Base-by-base conservation (phyloP, 35 echinoderm and acorn worm species). In the Hemicentrotus pulcherrimus region DNA sequence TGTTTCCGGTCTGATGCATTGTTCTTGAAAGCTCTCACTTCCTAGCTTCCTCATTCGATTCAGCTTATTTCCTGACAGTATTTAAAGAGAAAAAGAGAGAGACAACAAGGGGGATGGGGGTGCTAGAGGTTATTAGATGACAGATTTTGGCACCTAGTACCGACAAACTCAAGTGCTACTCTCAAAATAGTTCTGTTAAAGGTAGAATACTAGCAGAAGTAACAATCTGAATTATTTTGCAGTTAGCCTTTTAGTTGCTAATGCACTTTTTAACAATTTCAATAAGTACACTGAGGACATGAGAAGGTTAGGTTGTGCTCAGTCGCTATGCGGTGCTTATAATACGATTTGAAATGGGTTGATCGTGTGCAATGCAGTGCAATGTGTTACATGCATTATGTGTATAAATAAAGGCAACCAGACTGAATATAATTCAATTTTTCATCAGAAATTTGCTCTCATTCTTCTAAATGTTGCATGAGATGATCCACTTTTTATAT, bases 381-480 rank as follows among this genome's bases (percentile, higher is more conserved):
- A 78, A 6, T 78, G 65, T 78, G 28, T 78, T 28, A 78, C 28
- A 78, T n/a, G 19, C 4, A 59, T 11, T 59, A 78, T n/a, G 19
- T 22, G 65, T n/a, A 28, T 28, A 28, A 28, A 78, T 78, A 18
- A 22, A 78, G 19, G 65, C 65, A 78, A 28, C 65, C 65, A 78
- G 65, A 22, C 24, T 28, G 65, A 78, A 78, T 78, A 8, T 78
- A 28, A 78, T 7, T 28, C 65, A 28, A 78, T n/a, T 78, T 55
- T 78, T 78, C 65, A 78, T 78, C 65, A 78, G 65, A 28, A 78
- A 78, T 78, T 28, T 18, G n/a, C 65, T 78, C 65, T 78, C 65
- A 78, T 78, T 78, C 61, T 70, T 70, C 65, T 78, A 78, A 78
- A n/a, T 78, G 65, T 78, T 78, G 65, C 65, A 78, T 78, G 65